These are phyloP conservation scores for Ianthella basta DNA, from an alignment of 37 sponge, comb jelly and placozoan genomes.

Conservation along the genomic window DNA sequence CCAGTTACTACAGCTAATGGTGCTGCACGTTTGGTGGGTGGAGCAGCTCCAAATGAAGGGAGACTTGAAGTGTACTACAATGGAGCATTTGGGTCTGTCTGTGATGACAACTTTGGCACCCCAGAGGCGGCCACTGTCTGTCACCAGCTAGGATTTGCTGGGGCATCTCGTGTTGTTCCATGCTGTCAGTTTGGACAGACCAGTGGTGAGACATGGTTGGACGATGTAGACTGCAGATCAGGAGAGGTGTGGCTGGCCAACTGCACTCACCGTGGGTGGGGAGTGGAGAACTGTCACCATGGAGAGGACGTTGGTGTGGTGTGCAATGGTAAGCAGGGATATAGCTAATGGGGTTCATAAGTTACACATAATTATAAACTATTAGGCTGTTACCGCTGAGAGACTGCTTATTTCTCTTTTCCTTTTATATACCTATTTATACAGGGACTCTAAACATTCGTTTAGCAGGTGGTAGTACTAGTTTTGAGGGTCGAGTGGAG, in stretches of 20 bases:
- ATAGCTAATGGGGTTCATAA: too few relatives aligned
- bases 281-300: slow-evolving; percentile 23
- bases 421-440: too few relatives aligned
- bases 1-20: not conserved
- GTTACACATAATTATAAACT: too few relatives aligned
- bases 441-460: not conserved
- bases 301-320: slow-evolving; percentile 14
- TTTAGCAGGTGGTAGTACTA: slow-evolving; percentile 16
- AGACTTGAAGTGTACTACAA: slow-evolving; percentile 15
- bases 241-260: slow-evolving; percentile 19
- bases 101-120: slow-evolving; percentile 16
- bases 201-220: slow-evolving; percentile 26
- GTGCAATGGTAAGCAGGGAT: slow-evolving; percentile 1
- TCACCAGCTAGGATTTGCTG: slow-evolving; percentile 27
- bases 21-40: not conserved
- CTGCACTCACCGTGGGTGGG: slow-evolving; percentile 33
- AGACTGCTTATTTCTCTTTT: too few relatives aligned
- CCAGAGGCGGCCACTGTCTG: slow-evolving; percentile 1
- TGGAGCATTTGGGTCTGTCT: not conserved
- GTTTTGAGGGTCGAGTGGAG: slow-evolving; percentile 7
- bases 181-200: slow-evolving; percentile 7
- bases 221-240: not conserved
- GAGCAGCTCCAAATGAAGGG: slow-evolving; percentile 2
- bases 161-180: not conserved
- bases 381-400: too few relatives aligned